Conservation (phyloP, 2,113 vertebrate genomes). For the Oenanthe melanoleuca region DNA sequence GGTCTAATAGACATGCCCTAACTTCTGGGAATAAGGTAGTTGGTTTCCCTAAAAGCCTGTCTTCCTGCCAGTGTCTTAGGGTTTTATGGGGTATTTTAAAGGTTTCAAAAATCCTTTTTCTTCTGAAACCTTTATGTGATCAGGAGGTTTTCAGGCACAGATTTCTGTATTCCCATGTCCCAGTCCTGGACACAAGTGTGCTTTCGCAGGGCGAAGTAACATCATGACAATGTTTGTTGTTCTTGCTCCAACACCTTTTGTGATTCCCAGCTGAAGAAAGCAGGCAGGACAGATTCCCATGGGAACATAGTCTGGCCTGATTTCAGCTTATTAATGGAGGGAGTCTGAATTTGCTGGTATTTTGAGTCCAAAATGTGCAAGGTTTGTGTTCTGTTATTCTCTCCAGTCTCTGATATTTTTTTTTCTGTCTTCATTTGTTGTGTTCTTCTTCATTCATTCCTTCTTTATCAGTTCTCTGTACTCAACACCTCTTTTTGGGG, state of each 20-base stretch:
- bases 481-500: background rate
- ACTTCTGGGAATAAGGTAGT: background rate
- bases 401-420: background rate
- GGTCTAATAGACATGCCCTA: background rate
- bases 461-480: background rate
- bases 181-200: background rate
- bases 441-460: background rate
- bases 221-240: background rate
- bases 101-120: background rate
- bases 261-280: slow-evolving; percentile 14
- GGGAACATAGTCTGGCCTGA: background rate
- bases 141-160: background rate
- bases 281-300: background rate
- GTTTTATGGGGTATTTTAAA: slow-evolving; percentile 1
- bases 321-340: background rate
- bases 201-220: background rate
- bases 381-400: background rate
- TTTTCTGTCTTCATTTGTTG: background rate
- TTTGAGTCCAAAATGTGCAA: background rate
- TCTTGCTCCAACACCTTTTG: background rate
- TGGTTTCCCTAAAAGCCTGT: background rate
- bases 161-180: background rate
- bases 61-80: background rate
- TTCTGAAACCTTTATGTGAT: background rate
- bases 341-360: background rate